A percentile compares a stretch with the other conserved stretches of the same genome.
Conservation (phyloP, 2,888 invertebrate species). For the Lasioglossum malachurum region DNA sequence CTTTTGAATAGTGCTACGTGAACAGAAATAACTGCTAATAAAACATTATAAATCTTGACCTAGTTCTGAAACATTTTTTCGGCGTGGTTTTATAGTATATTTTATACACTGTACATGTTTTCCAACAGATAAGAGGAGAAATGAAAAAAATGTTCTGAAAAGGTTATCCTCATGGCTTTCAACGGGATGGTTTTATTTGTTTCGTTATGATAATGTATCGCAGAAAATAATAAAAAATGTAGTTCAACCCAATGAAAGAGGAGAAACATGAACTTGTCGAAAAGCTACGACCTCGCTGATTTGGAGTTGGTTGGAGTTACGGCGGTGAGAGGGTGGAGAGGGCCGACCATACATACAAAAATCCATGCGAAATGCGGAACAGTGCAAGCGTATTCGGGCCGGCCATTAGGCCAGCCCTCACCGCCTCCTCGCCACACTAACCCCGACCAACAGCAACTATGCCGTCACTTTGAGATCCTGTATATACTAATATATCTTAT, state of each 20-base stretch:
- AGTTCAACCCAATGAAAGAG: not conserved
- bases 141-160: not conserved
- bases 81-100: not conserved
- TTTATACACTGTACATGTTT: no score
- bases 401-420: no score
- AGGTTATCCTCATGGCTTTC: not conserved
- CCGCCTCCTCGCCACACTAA: no score
- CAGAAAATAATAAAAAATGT: not conserved
- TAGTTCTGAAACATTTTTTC: not conserved
- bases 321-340: no score
- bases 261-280: not conserved
- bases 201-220: not conserved
- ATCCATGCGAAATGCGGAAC: no score
- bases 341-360: no score
- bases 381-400: no score
- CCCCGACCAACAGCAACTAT: no score
- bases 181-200: not conserved
- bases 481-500: no score
- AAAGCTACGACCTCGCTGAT: no score
- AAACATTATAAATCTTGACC: not conserved
- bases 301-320: no score
- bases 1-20: not conserved
- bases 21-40: not conserved
- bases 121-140: not conserved
- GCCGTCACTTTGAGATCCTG: no score